Conservation (phyloP, 2,797 vertebrate genomes). For the Lagocephalus sceleratus region DNA sequence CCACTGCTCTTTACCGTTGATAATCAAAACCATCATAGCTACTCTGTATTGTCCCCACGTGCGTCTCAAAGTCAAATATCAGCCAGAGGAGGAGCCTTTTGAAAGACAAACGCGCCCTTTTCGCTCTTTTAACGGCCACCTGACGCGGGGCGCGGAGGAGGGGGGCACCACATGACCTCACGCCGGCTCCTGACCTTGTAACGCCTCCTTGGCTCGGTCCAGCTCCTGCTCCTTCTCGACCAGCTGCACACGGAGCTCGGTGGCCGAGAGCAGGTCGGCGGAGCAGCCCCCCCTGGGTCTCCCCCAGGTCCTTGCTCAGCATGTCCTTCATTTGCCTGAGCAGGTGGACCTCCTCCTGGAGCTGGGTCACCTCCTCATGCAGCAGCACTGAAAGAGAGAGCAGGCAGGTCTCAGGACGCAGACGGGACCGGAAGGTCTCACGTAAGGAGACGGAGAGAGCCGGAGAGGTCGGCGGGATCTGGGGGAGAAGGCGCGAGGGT, state of each 20-base stretch:
- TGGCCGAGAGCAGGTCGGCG: constrained; percentile 87
- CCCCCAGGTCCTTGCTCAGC: constrained; percentile 93
- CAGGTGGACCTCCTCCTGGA: constrained; percentile 94
- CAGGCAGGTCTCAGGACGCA: constrained; percentile 21
- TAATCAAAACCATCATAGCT: neutral
- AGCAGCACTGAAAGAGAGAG: constrained; percentile 55
- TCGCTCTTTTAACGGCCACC: neutral
- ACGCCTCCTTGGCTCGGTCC: constrained; percentile 91
- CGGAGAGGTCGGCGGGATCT: neutral
- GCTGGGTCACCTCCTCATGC: constrained; percentile 92
- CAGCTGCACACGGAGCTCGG: constrained; percentile 93
- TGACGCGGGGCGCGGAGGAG: too few relatives aligned
- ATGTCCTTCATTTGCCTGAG: constrained; percentile 97
- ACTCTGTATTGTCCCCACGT: neutral
- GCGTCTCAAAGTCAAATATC: neutral
- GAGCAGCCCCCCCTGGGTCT: constrained; percentile 85
- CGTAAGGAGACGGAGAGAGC: neutral
- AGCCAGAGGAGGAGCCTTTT: neutral
- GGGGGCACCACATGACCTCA: neutral
- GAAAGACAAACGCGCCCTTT: too few relatives aligned
- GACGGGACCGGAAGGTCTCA: neutral
- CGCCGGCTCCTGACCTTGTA: constrained; percentile 82
- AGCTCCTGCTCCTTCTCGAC: constrained; percentile 94
- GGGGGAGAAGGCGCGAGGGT: too few relatives aligned
- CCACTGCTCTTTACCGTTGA: neutral